Evolutionary conservation across 2,113 vertebrate species (phyloP), one percentile per base, ranked within the genome.

Genomic region (Aegotheles bennettii): DNA sequence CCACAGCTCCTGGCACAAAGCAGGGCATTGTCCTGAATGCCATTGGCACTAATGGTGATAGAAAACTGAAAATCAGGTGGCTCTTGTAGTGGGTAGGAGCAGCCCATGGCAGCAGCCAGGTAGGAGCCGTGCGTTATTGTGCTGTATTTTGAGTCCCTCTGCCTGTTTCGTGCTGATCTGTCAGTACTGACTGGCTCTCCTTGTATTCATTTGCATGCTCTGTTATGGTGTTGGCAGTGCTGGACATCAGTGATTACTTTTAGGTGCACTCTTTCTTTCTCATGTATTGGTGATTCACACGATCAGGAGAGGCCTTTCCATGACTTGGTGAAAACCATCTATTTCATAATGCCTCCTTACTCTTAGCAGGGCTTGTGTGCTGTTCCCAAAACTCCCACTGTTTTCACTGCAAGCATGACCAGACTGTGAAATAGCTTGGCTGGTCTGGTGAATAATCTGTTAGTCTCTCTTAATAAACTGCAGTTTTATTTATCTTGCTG

Each of bases 381-480:
- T 68, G 84, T 38, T 89, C 80, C 91, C 88, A 74, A 54, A 90
- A 67, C 89, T 94, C 68, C 64, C 83, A 36, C 84, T 94, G 83
- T 93, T 93, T 90, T 64, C 79, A 74, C 74, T 88, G 83, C 40
- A 13, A 51, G 68, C 86, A 61, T 38, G 83, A 88, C 70, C 95
- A 93, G 93, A 88, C 93, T 84, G 77, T 94, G 79, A 90, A 90
- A 59, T 50, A 88, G 90, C 87, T 78, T 91, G 90, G 87, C 84
- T 90, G 64, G 29, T 53, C 74, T 93, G 83, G 12, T 87, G 92
- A 81, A 84, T 90, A 81, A 94, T 92, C 75, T 85, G 74, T 53
- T 90, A 45, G 83, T 64, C 83, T 84, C 89, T 67, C 42, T 64
- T 88, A 89, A 92, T 85, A 91, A 89, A 73, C 76, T 59, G 80